These are phyloP conservation scores for Trachelus iudaicus DNA, from an alignment of 2,888 invertebrate genomes.

Conservation along the genomic window DNA sequence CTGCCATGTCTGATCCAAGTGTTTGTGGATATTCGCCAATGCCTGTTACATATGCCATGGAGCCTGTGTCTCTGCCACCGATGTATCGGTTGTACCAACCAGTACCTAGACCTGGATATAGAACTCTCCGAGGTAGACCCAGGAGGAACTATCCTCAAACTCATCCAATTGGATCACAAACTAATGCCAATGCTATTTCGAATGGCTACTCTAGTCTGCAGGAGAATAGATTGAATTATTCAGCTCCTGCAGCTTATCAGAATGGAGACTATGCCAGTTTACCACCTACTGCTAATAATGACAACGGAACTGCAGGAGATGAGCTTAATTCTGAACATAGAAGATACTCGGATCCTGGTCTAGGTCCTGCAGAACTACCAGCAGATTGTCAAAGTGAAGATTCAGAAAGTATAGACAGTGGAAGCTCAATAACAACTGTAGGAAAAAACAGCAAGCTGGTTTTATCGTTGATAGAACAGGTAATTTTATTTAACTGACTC, in stretches of 20 bases:
- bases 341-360: constrained; percentile 77
- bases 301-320: constrained; percentile 67
- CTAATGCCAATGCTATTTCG: constrained; percentile 9
- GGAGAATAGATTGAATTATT: constrained; percentile 46
- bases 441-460: constrained; percentile 72
- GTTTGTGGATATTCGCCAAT: constrained; percentile 64
- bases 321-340: constrained; percentile 70
- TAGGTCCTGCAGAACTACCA: constrained; percentile 67
- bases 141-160: constrained; percentile 38
- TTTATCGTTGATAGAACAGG: constrained; percentile 78
- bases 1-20: constrained; percentile 66
- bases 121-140: constrained; percentile 40
- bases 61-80: constrained; percentile 75
- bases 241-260: constrained; percentile 41
- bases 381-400: constrained; percentile 68
- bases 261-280: constrained; percentile 73
- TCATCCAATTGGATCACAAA: constrained; percentile 19
- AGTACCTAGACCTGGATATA: constrained; percentile 46
- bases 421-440: constrained; percentile 68
- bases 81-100: constrained; percentile 70
- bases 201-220: constrained; percentile 55
- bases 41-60: constrained; percentile 68
- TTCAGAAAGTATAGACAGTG: constrained; percentile 66
- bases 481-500: constrained; percentile 58
- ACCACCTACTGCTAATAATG: constrained; percentile 76